phyloP scores from a whole-genome alignment of 2,888 invertebrate species.

The Bembecia ichneumoniformis region DNA sequence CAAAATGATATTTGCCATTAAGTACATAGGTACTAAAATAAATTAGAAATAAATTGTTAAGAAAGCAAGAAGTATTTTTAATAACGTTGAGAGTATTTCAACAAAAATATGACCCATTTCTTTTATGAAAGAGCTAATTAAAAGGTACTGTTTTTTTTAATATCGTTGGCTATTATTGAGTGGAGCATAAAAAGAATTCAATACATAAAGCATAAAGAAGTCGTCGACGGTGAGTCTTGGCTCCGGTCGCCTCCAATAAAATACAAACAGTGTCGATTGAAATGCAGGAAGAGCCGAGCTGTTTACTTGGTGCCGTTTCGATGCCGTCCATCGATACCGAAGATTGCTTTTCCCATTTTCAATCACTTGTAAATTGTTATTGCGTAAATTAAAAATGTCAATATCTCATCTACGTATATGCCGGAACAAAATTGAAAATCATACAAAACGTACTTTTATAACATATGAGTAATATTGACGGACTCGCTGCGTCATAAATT shows the following conservation, averaged over 20 bases:
- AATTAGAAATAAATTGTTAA: too few relatives aligned
- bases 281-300: constrained; percentile 58
- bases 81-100: too few relatives aligned
- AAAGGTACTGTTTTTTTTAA: constrained; percentile 2
- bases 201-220: constrained; percentile 49
- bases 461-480: constrained; percentile 1
- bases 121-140: not conserved
- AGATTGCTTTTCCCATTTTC: constrained; percentile 61
- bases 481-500: constrained; percentile 10
- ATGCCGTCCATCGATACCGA: constrained; percentile 48
- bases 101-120: not conserved
- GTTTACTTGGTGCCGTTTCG: constrained; percentile 53
- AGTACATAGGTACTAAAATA: too few relatives aligned
- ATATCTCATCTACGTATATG: not conserved
- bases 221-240: constrained; percentile 23
- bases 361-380: constrained; percentile 56
- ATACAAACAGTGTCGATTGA: constrained; percentile 66
- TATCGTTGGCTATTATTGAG: not conserved
- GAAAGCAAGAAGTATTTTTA: too few relatives aligned
- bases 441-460: too few relatives aligned
- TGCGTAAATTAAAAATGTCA: constrained; percentile 41
- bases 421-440: too few relatives aligned
- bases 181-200: constrained; percentile 45
- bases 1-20: too few relatives aligned
- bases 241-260: constrained; percentile 52